Evolutionary conservation across 2,888 invertebrate species (phyloP), one percentile per base, ranked within the genome.

Genomic region (Polyommatus iphigenia): DNA sequence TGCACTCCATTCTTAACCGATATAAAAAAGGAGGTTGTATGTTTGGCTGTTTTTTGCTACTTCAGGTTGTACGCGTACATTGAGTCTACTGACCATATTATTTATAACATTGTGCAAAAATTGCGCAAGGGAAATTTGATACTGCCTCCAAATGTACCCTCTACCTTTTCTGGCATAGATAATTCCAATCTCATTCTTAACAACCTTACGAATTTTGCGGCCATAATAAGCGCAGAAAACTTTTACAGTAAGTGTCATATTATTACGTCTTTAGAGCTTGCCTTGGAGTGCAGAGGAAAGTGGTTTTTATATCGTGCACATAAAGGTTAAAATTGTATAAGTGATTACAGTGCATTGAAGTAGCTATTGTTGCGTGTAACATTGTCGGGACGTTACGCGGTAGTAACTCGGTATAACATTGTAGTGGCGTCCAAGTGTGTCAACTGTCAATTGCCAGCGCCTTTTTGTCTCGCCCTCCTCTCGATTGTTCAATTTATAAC

Each of bases 391-490:
- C 67, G 67, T 32, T 67, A 67, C 67, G 67, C 29, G 67, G 67
- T 67, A 1, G 67, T 67, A 67, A 67, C 67, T 67, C 29, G 67
- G 67, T 67, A 67, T 29, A 67, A 67, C 67, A 67, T 67, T 67
- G 76, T 78, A 79, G 71, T 76, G 67, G 72, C 71, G 77, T 78
- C 78, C 77, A 80, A 79, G 78, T 81, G 79, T 80, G 81, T 81
- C 81, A 81, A 81, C 80, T 81, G 80, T 77, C 79, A 80, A 80
- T 80, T 80, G 80, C 75, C 79, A 80, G 78, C 79, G 80, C 79
- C 77, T 79, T 75, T 79, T 81, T 80, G 80, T 79, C 79, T 80
- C 79, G 73, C 76, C 77, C 78, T 77, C 57, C 76, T 29, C 67
- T 67, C 67, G 32, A 67, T 79, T 80, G 80, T 80, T 80, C 81